Base-by-base conservation (phyloP, 2,113 vertebrate genomes). In the Herpetotheres cachinnans region DNA sequence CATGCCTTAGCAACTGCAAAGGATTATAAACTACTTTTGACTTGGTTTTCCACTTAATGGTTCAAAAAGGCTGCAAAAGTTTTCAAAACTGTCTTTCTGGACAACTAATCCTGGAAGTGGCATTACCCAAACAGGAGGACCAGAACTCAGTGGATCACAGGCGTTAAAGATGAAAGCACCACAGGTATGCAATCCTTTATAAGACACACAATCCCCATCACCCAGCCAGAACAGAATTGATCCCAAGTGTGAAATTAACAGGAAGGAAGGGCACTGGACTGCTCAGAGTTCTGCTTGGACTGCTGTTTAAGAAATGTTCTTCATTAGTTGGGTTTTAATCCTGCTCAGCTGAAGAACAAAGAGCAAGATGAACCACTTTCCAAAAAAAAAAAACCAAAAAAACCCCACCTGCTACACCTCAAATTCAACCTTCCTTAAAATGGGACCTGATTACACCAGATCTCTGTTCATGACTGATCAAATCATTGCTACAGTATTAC, bases 191-290 rank as follows among this genome's bases (percentile, higher is more conserved):
- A 65, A 18, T 32, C 25, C 49, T 82, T 94, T 67, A 6, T 13
- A 77, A 77, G 3, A 17, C 32, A 62, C 44, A 73, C 6, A 77
- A 32, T 16, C 58, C 32, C n/a, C 20, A 30, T 17, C 69, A 86
- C 12, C 6, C 34, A 76, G 26, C 4, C 13, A 8, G 30, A 83
- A 90, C 0, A 79, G 50, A 91, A 44, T 2, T 1, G 0, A 78
- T 63, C 55, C 11, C n/a, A 90, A 83, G 32, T 9, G 21, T 29
- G 14, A 86, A 55, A 78, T 4, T 0, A 81, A 86, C 1, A 17
- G 25, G 9, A 81, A 89, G 26, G 13, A 73, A 30, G 16, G 14
- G 22, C 13, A 34, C 15, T 66, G 49, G 46, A 62, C 26, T 62
- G 44, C 58, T 86, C 38, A 73, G 62, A 69, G 32, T 38, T 82